A percentile compares a stretch with the other conserved stretches of the same genome.
These are phyloP conservation scores for Bombylius discolor DNA, from an alignment of 2,888 invertebrate genomes.

Conservation along the genomic window DNA sequence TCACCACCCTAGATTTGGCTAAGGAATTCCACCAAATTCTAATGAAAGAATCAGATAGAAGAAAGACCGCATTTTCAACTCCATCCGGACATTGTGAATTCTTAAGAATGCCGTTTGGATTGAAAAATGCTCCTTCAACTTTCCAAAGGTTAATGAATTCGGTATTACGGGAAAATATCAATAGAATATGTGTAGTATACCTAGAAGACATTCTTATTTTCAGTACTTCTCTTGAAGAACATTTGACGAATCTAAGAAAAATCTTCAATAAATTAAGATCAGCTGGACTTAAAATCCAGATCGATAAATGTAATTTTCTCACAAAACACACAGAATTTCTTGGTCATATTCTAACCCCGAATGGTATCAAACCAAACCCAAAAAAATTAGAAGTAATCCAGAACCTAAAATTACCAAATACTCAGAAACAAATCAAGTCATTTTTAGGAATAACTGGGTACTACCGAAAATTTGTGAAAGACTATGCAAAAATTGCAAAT, in stretches of 20 bases:
- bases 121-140: too few relatives aligned
- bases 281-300: conserved; percentile 2
- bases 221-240: conserved; percentile 1
- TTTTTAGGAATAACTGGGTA: neutral
- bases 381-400: conserved; percentile 7
- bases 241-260: neutral
- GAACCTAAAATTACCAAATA: neutral
- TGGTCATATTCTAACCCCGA: conserved; percentile 18
- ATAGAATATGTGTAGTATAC: conserved; percentile 8
- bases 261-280: neutral
- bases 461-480: neutral
- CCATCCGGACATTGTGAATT: too few relatives aligned
- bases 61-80: conserved; percentile 6
- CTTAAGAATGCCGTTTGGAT: too few relatives aligned
- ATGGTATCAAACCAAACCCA: conserved; percentile 13
- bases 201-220: conserved; percentile 4
- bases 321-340: conserved; percentile 19
- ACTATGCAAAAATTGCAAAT: neutral
- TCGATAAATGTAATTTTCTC: conserved; percentile 12
- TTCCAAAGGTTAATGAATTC: neutral
- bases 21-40: too few relatives aligned
- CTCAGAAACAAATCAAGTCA: conserved; percentile 1
- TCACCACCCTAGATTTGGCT: too few relatives aligned
- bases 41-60: too few relatives aligned
- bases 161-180: neutral